phyloP scores from a whole-genome alignment of 92 coral and sea anemone genomes.

The Isaurus tuberculatus region DNA sequence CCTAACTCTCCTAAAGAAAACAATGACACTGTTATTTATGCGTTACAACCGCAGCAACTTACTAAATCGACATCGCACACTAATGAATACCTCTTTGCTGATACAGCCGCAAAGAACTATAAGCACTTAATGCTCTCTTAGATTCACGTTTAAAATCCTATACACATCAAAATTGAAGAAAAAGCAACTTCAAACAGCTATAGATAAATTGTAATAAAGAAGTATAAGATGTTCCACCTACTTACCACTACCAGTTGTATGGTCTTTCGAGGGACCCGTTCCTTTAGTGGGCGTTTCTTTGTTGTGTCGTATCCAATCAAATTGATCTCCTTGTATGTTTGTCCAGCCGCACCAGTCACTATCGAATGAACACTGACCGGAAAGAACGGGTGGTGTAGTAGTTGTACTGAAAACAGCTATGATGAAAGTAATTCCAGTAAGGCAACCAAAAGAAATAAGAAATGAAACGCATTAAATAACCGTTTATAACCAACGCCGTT shows the following conservation, averaged over 20 bases:
- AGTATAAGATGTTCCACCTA: neutral
- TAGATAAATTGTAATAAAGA: neutral
- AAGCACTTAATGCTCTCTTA: too few species aligned
- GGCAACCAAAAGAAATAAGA: too few species aligned
- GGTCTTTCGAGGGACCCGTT: constrained; percentile 30
- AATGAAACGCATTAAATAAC: too few species aligned
- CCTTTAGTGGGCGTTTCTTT: neutral
- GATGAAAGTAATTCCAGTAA: neutral
- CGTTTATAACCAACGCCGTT: too few species aligned
- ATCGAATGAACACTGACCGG: constrained; percentile 34
- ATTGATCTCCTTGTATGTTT: constrained; percentile 40
- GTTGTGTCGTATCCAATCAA: constrained; percentile 12
- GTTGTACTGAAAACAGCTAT: neutral
- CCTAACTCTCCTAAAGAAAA: too few species aligned
- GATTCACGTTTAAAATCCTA: too few species aligned
- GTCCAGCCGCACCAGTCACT: constrained; percentile 28
- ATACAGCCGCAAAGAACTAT: too few species aligned
- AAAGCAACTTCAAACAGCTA: neutral
- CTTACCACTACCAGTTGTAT: constrained; percentile 36
- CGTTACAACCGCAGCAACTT: too few species aligned
- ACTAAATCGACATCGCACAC: too few species aligned
- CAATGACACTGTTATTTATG: too few species aligned
- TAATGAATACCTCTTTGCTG: too few species aligned
- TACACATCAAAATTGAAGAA: too few species aligned
- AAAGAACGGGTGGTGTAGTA: constrained; percentile 13